phyloP scores from a whole-genome alignment of 1,140 invertebrate genomes.

The Drosophila ercepeae region DNA sequence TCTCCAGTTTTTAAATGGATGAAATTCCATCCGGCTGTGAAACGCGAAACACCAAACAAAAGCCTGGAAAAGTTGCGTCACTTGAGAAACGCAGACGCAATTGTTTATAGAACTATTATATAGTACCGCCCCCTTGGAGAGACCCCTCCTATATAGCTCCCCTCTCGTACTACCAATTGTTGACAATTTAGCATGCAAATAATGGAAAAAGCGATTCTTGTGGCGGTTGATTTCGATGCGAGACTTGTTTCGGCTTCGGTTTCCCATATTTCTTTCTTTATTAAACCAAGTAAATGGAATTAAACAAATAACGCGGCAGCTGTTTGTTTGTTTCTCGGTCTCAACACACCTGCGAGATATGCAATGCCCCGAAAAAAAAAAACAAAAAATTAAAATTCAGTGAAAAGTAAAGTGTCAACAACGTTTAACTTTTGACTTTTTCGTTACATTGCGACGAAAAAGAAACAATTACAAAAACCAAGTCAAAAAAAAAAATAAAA shows the following conservation, averaged over 20 bases:
- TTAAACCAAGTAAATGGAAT: constrained; percentile 40
- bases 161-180: no score
- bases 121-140: background rate
- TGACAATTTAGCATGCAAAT: constrained; percentile 11
- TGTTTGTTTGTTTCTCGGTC: constrained; percentile 32
- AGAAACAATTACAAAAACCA: constrained; percentile 31
- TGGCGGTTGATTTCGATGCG: constrained; percentile 9
- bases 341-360: constrained; percentile 58
- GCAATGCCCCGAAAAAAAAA: constrained; percentile 45
- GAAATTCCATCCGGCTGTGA: no score
- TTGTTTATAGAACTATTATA: constrained; percentile 3
- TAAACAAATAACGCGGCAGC: constrained; percentile 50
- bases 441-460: constrained; percentile 6
- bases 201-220: constrained; percentile 16
- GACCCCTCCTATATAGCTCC: no score
- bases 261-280: constrained; percentile 5
- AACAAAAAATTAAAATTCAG: constrained; percentile 22
- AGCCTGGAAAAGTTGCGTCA: background rate
- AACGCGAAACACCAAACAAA: no score
- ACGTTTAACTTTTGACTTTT: constrained; percentile 38
- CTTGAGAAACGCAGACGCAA: background rate
- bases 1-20: background rate
- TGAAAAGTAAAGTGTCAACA: constrained; percentile 33
- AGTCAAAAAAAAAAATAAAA: constrained; percentile 34
- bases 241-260: background rate